phyloP scores from a whole-genome alignment of 1,140 invertebrate genomes.

The Pollicipes pollicipes region DNA sequence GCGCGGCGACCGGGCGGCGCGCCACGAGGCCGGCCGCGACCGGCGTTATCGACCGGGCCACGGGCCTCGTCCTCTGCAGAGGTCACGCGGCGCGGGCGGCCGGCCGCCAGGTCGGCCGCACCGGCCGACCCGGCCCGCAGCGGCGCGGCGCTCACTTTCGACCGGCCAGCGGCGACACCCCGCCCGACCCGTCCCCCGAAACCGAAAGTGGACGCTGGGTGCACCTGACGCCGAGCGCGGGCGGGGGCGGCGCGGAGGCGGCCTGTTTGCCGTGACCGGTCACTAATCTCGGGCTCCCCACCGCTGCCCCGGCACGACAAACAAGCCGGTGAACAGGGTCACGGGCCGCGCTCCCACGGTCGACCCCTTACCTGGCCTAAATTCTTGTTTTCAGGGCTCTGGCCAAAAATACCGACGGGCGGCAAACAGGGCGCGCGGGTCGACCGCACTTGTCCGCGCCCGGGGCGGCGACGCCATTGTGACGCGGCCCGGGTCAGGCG shows the following conservation, averaged over 20 bases:
- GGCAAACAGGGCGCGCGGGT: neutral
- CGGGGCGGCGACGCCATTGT: too few species aligned
- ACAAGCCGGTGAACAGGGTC: neutral
- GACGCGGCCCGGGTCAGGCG: too few species aligned
- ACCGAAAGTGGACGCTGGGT: neutral
- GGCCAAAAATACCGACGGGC: neutral
- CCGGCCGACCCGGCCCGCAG: neutral
- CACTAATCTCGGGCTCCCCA: neutral
- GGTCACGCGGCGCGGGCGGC: neutral
- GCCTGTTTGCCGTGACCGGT: neutral
- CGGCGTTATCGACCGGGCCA: neutral
- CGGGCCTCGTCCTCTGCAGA: neutral
- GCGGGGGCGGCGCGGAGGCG: too few species aligned
- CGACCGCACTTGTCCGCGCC: too few species aligned
- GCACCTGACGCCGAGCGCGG: neutral
- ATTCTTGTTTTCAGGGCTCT: neutral
- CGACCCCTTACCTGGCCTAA: neutral
- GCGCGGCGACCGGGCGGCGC: neutral
- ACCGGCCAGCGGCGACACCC: neutral
- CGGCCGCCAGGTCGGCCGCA: too few species aligned
- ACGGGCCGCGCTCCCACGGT: neutral
- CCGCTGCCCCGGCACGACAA: neutral
- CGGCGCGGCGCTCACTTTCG: neutral
- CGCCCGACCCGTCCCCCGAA: too few species aligned
- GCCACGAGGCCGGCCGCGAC: too few species aligned